phyloP scores from a whole-genome alignment of 2,888 invertebrate species.

The Synanthedon tipuliformis region DNA sequence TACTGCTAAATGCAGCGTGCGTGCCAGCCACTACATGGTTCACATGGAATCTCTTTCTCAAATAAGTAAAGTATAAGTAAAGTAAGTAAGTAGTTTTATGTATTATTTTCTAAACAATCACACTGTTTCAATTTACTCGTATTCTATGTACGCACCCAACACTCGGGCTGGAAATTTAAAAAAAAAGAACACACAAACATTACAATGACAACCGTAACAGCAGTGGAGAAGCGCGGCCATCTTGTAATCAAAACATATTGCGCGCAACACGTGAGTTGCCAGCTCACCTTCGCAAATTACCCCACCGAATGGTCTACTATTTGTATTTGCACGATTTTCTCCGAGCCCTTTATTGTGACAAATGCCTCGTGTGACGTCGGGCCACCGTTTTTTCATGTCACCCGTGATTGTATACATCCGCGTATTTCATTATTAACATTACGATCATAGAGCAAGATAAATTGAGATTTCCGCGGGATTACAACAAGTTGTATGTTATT shows the following conservation, averaged over 20 bases:
- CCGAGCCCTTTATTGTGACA: conserved; percentile 16
- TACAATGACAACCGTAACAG: conserved; percentile 2
- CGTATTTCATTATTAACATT: conserved; percentile 1
- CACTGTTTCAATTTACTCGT: no score
- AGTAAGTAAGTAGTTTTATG: no score
- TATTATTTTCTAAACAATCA: no score
- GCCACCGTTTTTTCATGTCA: conserved; percentile 7
- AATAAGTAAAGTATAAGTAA: no score
- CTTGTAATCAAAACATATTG: conserved; percentile 8
- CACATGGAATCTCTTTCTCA: no score
- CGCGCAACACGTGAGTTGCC: conserved; percentile 21
- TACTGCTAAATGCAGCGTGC: no score
- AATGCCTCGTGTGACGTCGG: conserved; percentile 22
- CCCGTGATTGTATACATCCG: neutral
- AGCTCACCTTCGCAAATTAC: conserved; percentile 20
- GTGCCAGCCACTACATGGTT: no score
- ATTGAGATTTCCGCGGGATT: neutral
- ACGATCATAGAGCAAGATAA: neutral
- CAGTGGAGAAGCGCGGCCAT: neutral
- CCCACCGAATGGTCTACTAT: conserved; percentile 10
- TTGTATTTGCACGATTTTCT: conserved; percentile 10
- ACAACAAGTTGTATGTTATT: neutral
- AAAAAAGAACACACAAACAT: neutral
- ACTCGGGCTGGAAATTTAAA: neutral
- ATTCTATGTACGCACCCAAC: no score